phyloP scores from a whole-genome alignment of 2,797 vertebrate species.

The Oophaga sylvatica region DNA sequence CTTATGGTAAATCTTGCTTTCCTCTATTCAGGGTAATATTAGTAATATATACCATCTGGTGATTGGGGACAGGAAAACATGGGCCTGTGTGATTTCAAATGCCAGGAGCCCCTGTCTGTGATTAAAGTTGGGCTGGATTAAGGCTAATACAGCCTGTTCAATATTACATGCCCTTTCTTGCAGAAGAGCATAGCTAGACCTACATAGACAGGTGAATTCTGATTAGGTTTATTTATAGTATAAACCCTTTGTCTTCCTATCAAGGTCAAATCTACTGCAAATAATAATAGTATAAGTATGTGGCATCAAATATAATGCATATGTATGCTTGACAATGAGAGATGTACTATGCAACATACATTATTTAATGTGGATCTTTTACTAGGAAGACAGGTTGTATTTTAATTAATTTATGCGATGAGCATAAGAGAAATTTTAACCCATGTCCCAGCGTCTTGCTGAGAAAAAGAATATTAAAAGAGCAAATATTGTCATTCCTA shows the following conservation, averaged over 20 bases:
- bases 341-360: not conserved
- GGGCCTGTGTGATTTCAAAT: too few species aligned
- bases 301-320: not conserved
- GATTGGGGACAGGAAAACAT: too few species aligned
- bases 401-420: not conserved
- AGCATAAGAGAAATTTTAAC: not conserved
- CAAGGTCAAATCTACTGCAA: not conserved
- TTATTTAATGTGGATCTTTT: not conserved
- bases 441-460: too few species aligned
- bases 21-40: too few species aligned
- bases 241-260: too few species aligned
- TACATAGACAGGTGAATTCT: not conserved
- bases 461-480: too few species aligned
- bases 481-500: too few species aligned
- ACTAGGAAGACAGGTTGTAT: not conserved
- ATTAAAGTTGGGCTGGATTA: too few species aligned
- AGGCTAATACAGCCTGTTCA: not conserved
- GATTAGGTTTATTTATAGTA: conserved; percentile 6
- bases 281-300: not conserved
- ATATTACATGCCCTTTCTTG: not conserved
- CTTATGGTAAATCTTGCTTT: too few species aligned
- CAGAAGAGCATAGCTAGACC: not conserved
- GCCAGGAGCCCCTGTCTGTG: too few species aligned
- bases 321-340: not conserved
- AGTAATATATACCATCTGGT: too few species aligned